Evolutionary conservation across 2,797 vertebrate species (phyloP), one percentile per base, ranked within the genome.

Genomic region (Amazonetta brasiliensis): DNA sequence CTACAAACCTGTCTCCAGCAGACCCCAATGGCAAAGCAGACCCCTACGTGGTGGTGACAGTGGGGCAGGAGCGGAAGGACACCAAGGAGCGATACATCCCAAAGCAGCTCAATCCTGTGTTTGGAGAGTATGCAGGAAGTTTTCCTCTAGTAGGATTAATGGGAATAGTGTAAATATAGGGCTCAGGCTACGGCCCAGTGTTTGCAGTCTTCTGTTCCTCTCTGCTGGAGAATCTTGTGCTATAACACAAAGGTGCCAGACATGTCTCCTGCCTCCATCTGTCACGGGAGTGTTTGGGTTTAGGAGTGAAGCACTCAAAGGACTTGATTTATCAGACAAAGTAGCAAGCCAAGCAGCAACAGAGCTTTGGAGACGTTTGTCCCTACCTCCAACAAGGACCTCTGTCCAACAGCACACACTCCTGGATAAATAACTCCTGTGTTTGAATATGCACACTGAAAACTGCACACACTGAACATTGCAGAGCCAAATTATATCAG

Each of bases 1-100:
- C 99, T 92, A 99, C 98, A 21, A 98, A 98, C 90, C 97, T 99
- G 97, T 98, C 99, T 83, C 99, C 99, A 28, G 98, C 98, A 15
- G 99, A 99, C 94, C 98, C 98, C 3, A 99, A 99, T 8, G 99
- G 99, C 71, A 99, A 99, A 96, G 98, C 99, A 37, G 99, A 99
- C 95, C 99, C 99, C 7, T 99, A 99, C 4, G 98, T 99, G 87
- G 96, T 99, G 80, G 97, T 99, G 75, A 98, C 98, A 52, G 90
- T 98, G 22, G 98, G 99, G 50, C 81, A 97, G 68, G 98, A 99
- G 94, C 91, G 77, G 63, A 97, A 96, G 90, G 98, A 99, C 97
- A 98, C 98, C 60, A 99, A 98, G 95, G 99, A 99, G 1, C 97
- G 98, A 90, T 99, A 99, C 92, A 99, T 99, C 96, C 98, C 99